These are phyloP conservation scores for Aphelenchoides avenae DNA, from an alignment of 1,140 invertebrate species.

Conservation along the genomic window DNA sequence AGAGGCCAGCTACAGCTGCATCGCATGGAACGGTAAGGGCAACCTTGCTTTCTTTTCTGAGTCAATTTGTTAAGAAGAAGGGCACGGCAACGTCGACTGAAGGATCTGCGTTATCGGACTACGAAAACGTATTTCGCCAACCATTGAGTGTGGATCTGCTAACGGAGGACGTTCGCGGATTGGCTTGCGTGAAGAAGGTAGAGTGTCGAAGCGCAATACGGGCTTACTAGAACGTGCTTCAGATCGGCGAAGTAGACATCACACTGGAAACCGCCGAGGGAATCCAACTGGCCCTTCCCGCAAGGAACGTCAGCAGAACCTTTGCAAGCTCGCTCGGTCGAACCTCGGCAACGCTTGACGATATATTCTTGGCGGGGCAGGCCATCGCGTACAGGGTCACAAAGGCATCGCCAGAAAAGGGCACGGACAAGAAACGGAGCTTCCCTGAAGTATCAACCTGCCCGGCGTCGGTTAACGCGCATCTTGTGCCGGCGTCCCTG, in stretches of 20 bases:
- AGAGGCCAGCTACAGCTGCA: background rate
- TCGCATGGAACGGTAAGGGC: background rate
- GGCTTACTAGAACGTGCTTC: constrained; percentile 20
- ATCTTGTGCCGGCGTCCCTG: constrained; percentile 38
- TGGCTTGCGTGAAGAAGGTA: constrained; percentile 46
- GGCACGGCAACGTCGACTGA: background rate
- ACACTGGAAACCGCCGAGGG: constrained; percentile 38
- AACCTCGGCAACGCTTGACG: constrained; percentile 36
- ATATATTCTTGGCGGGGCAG: constrained; percentile 49
- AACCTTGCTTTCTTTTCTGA: background rate
- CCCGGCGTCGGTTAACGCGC: constrained; percentile 43
- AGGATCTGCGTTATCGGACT: constrained; percentile 10
- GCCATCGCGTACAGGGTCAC: constrained; percentile 42
- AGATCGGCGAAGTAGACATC: constrained; percentile 42
- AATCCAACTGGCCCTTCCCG: constrained; percentile 31
- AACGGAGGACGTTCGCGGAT: constrained; percentile 38
- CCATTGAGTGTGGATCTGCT: constrained; percentile 34
- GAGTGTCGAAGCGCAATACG: background rate
- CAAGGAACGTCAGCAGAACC: constrained; percentile 27
- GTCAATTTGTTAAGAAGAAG: background rate
- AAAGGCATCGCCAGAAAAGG: constrained; percentile 13
- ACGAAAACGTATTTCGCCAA: constrained; percentile 42
- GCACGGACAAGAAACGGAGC: constrained; percentile 3
- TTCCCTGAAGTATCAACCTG: constrained; percentile 30
- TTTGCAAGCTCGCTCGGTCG: constrained; percentile 29